Percentiles rank a stretch among this genome's conserved stretches.
phyloP scores from a whole-genome alignment of 92 coral and sea anemone species.

The Montipora capitata region DNA sequence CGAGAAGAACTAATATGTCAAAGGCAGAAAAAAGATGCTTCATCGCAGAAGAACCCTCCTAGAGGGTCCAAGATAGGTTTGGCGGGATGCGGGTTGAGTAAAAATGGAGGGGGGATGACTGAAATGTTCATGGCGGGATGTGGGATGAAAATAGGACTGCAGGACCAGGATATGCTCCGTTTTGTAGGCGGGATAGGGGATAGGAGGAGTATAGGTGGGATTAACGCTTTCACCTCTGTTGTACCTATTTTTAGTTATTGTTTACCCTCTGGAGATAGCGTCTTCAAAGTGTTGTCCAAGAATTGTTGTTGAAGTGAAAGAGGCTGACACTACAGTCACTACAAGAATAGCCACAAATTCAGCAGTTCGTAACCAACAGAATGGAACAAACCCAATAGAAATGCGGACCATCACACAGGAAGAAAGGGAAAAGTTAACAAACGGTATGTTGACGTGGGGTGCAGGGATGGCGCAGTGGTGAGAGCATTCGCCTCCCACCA shows the following conservation, averaged over 20 bases:
- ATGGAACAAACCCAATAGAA: background rate
- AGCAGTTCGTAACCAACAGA: background rate
- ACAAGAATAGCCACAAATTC: background rate
- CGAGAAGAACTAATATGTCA: slow-evolving; percentile 7
- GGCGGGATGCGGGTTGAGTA: background rate
- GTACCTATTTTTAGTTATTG: background rate
- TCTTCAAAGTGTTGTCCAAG: slow-evolving; percentile 29
- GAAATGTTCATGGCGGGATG: background rate
- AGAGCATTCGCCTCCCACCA: too few relatives aligned
- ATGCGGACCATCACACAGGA: background rate
- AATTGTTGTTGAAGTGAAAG: slow-evolving; percentile 22
- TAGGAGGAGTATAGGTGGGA: background rate
- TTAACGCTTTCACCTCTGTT: background rate
- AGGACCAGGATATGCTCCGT: background rate
- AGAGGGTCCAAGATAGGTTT: background rate
- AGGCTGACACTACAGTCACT: background rate
- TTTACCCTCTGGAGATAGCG: slow-evolving; percentile 12
- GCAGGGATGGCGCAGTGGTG: too few relatives aligned
- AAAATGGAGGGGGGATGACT: background rate
- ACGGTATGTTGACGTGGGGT: background rate
- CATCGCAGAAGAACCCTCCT: slow-evolving; percentile 9
- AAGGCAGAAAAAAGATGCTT: slow-evolving; percentile 15
- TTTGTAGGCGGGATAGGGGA: background rate
- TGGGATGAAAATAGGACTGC: background rate
- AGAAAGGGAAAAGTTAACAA: background rate